phyloP scores from a whole-genome alignment of 2,888 invertebrate genomes.

The Pammene fasciana region DNA sequence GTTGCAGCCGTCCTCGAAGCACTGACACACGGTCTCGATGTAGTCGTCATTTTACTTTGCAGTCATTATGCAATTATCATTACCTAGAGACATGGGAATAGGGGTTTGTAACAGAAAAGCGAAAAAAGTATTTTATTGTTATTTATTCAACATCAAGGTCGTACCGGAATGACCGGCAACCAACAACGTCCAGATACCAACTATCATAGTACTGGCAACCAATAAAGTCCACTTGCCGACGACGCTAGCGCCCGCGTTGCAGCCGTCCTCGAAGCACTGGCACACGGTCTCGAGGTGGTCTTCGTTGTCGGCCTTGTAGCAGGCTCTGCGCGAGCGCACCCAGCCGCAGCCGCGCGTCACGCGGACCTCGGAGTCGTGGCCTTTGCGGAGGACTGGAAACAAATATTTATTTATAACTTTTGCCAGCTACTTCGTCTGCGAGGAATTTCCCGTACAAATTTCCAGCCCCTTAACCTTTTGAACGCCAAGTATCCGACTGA shows the following conservation, averaged over 20 bases:
- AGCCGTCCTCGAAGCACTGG: slow-evolving; percentile 85
- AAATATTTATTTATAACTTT: background rate
- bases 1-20: slow-evolving; percentile 85
- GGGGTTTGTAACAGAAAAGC: too few relatives aligned
- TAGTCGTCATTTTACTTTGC: slow-evolving; percentile 86
- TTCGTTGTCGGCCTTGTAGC: slow-evolving; percentile 85
- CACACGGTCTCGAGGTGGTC: slow-evolving; percentile 86
- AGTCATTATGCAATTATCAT: slow-evolving; percentile 77
- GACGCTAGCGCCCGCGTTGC: slow-evolving; percentile 68
- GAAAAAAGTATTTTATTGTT: too few relatives aligned
- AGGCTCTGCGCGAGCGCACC: slow-evolving; percentile 73
- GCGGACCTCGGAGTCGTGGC: slow-evolving; percentile 71
- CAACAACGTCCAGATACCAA: too few relatives aligned
- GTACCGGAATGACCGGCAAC: too few relatives aligned
- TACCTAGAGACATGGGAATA: too few relatives aligned
- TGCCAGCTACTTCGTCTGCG: too few relatives aligned
- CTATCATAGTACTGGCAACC: background rate
- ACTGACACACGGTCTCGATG: slow-evolving; percentile 85
- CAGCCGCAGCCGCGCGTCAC: slow-evolving; percentile 86
- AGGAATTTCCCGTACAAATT: too few relatives aligned
- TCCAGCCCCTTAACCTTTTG: too few relatives aligned
- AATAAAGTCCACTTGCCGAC: slow-evolving; percentile 1
- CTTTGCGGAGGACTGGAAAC: slow-evolving; percentile 67
- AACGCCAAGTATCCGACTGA: too few relatives aligned
- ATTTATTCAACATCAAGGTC: too few relatives aligned